Percentiles rank a stretch among this genome's conserved stretches.
Conservation (phyloP, 2,888 invertebrate species). For the Coenonympha glycerion region DNA sequence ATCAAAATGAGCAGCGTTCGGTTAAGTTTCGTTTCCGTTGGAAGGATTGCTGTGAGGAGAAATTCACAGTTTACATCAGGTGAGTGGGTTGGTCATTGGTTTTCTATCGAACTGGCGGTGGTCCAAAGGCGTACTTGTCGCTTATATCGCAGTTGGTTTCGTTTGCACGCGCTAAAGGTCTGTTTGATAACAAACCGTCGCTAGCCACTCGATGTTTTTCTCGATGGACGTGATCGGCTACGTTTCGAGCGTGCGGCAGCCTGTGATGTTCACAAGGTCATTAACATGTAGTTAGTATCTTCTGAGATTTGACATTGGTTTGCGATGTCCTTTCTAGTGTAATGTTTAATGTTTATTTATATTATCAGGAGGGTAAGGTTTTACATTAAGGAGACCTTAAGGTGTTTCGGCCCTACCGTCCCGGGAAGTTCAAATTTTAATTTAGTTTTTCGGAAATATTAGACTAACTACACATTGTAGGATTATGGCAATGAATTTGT, state of each 20-base stretch:
- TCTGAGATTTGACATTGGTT: slow-evolving; percentile 20
- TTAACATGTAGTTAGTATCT: slow-evolving; percentile 34
- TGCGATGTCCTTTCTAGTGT: slow-evolving; percentile 12
- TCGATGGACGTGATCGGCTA: neutral
- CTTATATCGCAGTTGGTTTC: slow-evolving; percentile 44
- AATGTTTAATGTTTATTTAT: slow-evolving; percentile 5
- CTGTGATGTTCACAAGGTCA: slow-evolving; percentile 30
- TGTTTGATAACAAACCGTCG: slow-evolving; percentile 67
- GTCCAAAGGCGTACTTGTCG: slow-evolving; percentile 41
- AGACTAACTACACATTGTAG: too few species aligned
- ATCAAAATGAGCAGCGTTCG: slow-evolving; percentile 69
- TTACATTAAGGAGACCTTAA: too few species aligned
- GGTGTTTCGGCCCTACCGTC: too few species aligned
- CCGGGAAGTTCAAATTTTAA: too few species aligned
- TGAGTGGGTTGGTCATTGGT: slow-evolving; percentile 51
- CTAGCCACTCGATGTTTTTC: slow-evolving; percentile 16
- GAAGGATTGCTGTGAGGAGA: slow-evolving; percentile 67
- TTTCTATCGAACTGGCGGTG: slow-evolving; percentile 52
- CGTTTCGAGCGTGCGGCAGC: neutral
- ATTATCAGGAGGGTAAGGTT: neutral
- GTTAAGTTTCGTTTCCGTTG: slow-evolving; percentile 68
- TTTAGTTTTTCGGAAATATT: too few species aligned
- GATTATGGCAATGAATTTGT: too few species aligned
- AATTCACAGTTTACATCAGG: slow-evolving; percentile 66
- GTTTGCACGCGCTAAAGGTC: slow-evolving; percentile 32